A percentile compares a stretch with the other conserved stretches of the same genome.
Evolutionary conservation across 2,888 invertebrate genomes (phyloP).

Genomic region (Acanthosepion pharaonis): DNA sequence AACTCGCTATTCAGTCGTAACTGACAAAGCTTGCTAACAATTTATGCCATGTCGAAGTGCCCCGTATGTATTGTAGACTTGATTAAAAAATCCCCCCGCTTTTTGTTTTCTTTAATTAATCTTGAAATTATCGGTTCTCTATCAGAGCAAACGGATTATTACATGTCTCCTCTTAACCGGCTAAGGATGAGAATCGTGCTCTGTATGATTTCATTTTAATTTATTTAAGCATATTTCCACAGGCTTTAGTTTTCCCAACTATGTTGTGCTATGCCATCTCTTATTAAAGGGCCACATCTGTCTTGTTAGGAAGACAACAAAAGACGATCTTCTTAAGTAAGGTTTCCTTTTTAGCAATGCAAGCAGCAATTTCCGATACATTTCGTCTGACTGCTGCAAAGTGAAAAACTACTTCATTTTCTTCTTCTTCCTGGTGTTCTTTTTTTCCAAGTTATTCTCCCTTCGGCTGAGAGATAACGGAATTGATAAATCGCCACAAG

Average conservation of each 20-base stretch:
- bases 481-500: background rate
- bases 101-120: background rate
- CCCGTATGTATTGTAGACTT: too few relatives aligned
- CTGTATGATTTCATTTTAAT: background rate
- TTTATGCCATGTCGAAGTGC: too few relatives aligned
- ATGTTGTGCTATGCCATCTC: background rate
- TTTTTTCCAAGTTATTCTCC: background rate
- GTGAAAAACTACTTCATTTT: background rate
- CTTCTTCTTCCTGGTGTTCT: background rate
- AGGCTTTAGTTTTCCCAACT: background rate
- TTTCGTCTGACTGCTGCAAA: background rate
- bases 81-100: too few relatives aligned
- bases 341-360: background rate
- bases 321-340: background rate
- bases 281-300: constrained; percentile 1
- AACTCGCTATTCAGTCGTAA: too few relatives aligned
- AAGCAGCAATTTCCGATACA: background rate
- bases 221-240: background rate
- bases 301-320: background rate
- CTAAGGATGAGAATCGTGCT: background rate
- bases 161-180: background rate
- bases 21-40: too few relatives aligned
- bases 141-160: background rate
- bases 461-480: background rate
- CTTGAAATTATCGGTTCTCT: background rate